Evolutionary conservation across 2,113 vertebrate species (phyloP), one percentile per base, ranked within the genome.

Genomic region (Leptosomus discolor): DNA sequence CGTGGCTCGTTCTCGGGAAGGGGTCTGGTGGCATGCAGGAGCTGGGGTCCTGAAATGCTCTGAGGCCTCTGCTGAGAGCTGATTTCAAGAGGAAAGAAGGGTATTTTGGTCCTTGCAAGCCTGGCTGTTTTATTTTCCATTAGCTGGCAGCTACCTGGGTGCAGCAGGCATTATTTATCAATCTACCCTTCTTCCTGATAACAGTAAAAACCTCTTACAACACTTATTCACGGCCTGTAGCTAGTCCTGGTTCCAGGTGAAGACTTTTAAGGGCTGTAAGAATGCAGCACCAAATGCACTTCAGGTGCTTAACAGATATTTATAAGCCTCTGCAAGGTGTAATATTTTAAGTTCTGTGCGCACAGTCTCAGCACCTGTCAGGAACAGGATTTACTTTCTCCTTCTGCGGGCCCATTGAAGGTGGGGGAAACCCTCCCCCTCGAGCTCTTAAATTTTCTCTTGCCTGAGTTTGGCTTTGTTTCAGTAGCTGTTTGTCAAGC

Each of bases 261-360:
- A 24, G 75, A 27, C 70, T 56, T 96, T 81, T 77, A 78, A 88
- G 70, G 43, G 56, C 85, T 0, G 1, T 80, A 10, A 46, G 82
- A 85, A 63, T 86, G 64, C 88, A 65, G 73, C 78, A 41, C 60
- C 51, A 18, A 65, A 88, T 9, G 39, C 0, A 3, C 79, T 81
- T 37, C 82, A 68, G 82, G 85, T 80, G 51, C 90, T 95, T 64
- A 91, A 30, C n/a, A 67, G 96, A 16, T 88, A 74, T 94, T 95
- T 92, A 78, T 81, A 73, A 76, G 77, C 77, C 80, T 26, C 74
- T 76, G 63, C 39, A 13, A 51, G 81, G 81, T 43, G 67, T 23
- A 14, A 14, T 75, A 34, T 45, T 83, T 63, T 46, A 46, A 56
- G 45, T 18, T 53, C 17, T 76, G n/a, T 11, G 63, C 53, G 63